Conservation (phyloP, 2,113 vertebrate genomes). For the Megaptera novaeangliae region DNA sequence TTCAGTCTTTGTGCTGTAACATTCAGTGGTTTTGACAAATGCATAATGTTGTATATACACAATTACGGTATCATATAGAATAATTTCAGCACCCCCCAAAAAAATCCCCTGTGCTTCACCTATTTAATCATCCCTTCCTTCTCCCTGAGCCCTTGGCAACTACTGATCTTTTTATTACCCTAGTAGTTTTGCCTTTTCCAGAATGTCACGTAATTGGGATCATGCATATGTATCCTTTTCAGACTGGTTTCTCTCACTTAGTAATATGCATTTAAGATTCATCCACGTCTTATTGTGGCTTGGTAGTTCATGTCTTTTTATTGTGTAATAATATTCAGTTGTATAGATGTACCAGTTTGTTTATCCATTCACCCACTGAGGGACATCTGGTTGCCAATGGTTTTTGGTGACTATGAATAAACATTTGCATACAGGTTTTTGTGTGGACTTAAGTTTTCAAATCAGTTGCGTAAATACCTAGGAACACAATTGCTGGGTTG, state of each 20-base stretch:
- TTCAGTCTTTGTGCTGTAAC: background rate
- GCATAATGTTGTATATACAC: background rate
- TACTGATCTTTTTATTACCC: background rate
- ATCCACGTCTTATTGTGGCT: background rate
- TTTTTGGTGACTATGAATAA: background rate
- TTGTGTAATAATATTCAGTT: background rate
- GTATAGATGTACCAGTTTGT: background rate
- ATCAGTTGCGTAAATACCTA: background rate
- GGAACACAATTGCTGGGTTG: background rate
- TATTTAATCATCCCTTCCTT: background rate
- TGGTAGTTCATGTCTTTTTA: background rate
- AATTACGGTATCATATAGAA: background rate
- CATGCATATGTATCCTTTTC: background rate
- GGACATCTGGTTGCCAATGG: background rate
- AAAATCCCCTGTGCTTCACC: background rate
- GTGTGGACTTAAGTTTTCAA: background rate
- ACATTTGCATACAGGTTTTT: background rate
- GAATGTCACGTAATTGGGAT: background rate
- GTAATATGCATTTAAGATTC: background rate
- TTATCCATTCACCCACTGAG: background rate
- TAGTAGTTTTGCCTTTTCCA: background rate
- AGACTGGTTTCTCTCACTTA: background rate
- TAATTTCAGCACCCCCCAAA: background rate
- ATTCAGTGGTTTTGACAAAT: background rate
- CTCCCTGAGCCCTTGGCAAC: background rate